A percentile compares a stretch with the other conserved stretches of the same genome.
phyloP scores from a whole-genome alignment of 2,888 invertebrate genomes.

The Drosophila ustulata region DNA sequence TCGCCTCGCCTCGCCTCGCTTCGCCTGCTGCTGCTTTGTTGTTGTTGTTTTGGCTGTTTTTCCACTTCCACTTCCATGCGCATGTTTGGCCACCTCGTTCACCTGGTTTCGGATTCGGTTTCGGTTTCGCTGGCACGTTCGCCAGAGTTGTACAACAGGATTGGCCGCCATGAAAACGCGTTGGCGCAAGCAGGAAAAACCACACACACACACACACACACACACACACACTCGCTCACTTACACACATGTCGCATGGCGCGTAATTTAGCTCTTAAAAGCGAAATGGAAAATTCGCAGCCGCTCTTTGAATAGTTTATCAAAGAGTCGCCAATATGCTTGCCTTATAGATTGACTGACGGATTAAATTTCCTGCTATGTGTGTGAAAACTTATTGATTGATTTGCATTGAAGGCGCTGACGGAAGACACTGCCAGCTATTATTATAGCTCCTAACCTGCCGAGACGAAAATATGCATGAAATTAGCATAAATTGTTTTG shows the following conservation, averaged over 20 bases:
- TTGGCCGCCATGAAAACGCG: conserved; percentile 61
- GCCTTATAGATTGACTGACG: conserved; percentile 27
- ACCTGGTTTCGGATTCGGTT: conserved; percentile 73
- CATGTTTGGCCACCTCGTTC: conserved; percentile 68
- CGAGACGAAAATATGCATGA: conserved; percentile 49
- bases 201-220: conserved; percentile 45
- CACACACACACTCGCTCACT: conserved; percentile 24
- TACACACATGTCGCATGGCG: conserved; percentile 41
- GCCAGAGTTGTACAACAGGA: conserved; percentile 71
- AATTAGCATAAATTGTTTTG: conserved; percentile 66
- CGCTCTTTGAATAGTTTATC: conserved; percentile 36
- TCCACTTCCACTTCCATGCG: conserved; percentile 60
- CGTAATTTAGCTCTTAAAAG: conserved; percentile 49
- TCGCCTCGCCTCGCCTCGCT: conserved; percentile 31
- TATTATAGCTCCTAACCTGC: conserved; percentile 37
- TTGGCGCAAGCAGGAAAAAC: conserved; percentile 74
- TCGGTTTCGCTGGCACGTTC: conserved; percentile 50
- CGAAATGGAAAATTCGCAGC: conserved; percentile 33
- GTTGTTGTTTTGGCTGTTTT: conserved; percentile 24
- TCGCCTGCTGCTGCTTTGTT: conserved; percentile 15
- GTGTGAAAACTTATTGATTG: conserved; percentile 60
- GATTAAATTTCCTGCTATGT: conserved; percentile 59
- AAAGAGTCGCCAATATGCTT: conserved; percentile 23
- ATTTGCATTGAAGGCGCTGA: conserved; percentile 59
- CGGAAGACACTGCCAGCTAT: conserved; percentile 48